Evolutionary conservation across 2,797 vertebrate genomes (phyloP), one percentile per base, ranked within the genome.

Genomic region (Anas bahamensis): DNA sequence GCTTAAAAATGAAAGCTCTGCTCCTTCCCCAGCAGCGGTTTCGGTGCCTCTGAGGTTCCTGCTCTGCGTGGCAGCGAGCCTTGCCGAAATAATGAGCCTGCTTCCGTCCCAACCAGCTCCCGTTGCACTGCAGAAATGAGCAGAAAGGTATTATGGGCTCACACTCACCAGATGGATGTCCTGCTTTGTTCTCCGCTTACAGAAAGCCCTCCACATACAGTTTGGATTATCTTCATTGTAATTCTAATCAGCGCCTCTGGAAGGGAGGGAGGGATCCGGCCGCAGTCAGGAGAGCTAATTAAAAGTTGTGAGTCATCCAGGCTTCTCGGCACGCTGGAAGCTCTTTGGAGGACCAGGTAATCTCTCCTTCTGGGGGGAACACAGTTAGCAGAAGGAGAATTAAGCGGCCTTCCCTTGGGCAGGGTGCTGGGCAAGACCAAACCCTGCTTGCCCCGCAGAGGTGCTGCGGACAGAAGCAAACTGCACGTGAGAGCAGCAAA

Each of bases 191-290:
- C 93, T 93, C 75, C 23, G 3, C 93, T 95, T 90, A 95, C 93
- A 90, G 94, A 96, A 95, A 94, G 84, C 93, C 91, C 94, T 92
- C 70, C 94, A 93, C 92, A 92, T 89, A 86, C 92, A 96, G 94
- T 94, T 94, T 97, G 95, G 96, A 96, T 97, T 95, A 97, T 97
- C 96, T 94, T 96, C 94, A 96, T 95, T 97, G 95, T 94, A 94
- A 95, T 94, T 97, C 96, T 96, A 96, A 96, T 97, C 95, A 95
- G 73, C 80, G 73, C 77, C 80, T 94, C 91, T 78, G 86, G 83
- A 77, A 92, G 78, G 75, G 74, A 93, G 86, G 78, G 86, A 93
- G 73, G 87, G 91, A 96, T 95, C 90, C 89, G 71, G 92, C 90
- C 89, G 82, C 5, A 29, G 85, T 94, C 93, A 93, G 89, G 92